These are phyloP conservation scores for Caenorhabditis tropicalis DNA, from an alignment of 1,140 invertebrate genomes.

Conservation along the genomic window DNA sequence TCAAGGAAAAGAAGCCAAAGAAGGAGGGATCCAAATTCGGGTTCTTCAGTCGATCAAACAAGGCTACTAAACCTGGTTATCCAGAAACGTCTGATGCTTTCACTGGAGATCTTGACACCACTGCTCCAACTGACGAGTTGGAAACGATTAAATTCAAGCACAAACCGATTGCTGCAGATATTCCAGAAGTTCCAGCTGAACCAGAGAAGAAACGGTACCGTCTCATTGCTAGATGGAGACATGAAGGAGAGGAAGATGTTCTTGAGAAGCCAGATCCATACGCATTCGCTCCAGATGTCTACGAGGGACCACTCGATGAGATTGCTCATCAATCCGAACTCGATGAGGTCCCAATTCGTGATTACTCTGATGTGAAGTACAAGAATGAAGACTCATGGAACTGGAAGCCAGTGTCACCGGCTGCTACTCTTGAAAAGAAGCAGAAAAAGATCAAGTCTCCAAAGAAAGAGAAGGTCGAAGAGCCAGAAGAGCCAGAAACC, in stretches of 20 bases:
- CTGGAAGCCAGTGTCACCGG: no score
- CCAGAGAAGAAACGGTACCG: slow-evolving; percentile 50
- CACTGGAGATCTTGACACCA: background rate
- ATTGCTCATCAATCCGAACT: background rate
- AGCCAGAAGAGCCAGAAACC: background rate
- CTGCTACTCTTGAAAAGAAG: background rate
- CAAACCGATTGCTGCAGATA: background rate
- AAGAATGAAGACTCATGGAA: no score
- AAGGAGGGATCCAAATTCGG: background rate
- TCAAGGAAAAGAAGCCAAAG: background rate
- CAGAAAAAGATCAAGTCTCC: slow-evolving; percentile 35
- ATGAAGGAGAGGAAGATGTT: slow-evolving; percentile 60
- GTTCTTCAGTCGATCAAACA: background rate
- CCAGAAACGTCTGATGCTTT: background rate
- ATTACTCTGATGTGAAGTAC: background rate
- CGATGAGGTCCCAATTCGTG: background rate
- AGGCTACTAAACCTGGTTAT: background rate
- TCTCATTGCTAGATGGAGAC: slow-evolving; percentile 62
- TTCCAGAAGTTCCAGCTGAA: background rate
- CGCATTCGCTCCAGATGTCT: background rate
- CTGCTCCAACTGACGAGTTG: background rate
- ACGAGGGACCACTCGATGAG: slow-evolving; percentile 31
- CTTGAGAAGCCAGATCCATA: slow-evolving; percentile 47
- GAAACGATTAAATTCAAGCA: no score
- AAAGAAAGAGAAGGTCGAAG: background rate